Evolutionary conservation across 1,140 invertebrate species (phyloP).

Genomic region (Zaprionus ornatus): DNA sequence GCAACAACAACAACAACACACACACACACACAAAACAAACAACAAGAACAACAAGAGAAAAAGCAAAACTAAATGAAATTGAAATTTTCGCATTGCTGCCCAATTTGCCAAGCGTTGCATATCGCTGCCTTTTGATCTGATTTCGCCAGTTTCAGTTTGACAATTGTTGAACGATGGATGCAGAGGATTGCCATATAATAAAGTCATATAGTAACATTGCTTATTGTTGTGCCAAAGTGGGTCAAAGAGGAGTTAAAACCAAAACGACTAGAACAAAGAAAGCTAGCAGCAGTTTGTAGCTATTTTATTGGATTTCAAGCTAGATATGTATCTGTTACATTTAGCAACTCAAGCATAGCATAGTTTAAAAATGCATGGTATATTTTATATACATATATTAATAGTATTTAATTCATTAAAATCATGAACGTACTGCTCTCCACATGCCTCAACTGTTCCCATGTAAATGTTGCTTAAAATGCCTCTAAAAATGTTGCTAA

Average conservation of each 20-base stretch:
- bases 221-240: slow-evolving; percentile 2
- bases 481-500: too few relatives aligned
- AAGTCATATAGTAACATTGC: background rate
- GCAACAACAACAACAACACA: slow-evolving; percentile 34
- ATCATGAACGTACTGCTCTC: too few relatives aligned
- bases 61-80: slow-evolving; percentile 40
- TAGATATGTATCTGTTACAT: background rate
- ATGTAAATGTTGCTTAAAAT: background rate
- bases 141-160: slow-evolving; percentile 23
- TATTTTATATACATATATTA: background rate
- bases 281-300: background rate
- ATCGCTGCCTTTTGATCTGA: slow-evolving; percentile 65
- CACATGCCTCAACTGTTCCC: background rate
- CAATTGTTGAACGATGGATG: background rate
- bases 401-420: background rate
- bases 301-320: background rate
- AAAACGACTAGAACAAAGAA: background rate
- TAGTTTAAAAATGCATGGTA: background rate
- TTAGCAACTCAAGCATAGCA: background rate
- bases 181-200: slow-evolving; percentile 3
- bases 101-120: slow-evolving; percentile 65
- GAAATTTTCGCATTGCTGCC: slow-evolving; percentile 33
- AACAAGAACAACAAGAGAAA: slow-evolving; percentile 27
- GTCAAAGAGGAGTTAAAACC: background rate
- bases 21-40: background rate